Conservation (phyloP, 2,113 vertebrate genomes). For the Apeltes quadracus region DNA sequence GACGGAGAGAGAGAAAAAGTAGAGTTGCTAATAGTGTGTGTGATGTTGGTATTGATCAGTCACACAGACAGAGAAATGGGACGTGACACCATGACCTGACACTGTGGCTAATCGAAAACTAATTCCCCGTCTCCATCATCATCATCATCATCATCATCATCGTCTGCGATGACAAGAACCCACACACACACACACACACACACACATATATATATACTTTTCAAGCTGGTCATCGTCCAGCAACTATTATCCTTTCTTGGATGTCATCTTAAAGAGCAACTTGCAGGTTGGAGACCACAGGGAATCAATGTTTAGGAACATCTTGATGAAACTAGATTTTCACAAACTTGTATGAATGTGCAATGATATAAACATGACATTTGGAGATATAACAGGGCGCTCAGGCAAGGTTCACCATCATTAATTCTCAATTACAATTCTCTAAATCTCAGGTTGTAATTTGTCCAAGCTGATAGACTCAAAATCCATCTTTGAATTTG, state of each 20-base stretch:
- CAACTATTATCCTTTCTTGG: constrained; percentile 18
- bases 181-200: neutral
- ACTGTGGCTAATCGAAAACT: constrained; percentile 75
- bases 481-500: neutral
- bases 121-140: constrained; percentile 69
- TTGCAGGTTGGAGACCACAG: neutral
- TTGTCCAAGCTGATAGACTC: neutral
- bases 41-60: constrained; percentile 74
- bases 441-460: neutral
- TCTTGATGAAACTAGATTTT: neutral
- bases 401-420: too few relatives aligned
- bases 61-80: constrained; percentile 64
- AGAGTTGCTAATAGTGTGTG: constrained; percentile 70
- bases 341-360: neutral
- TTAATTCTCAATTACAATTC: neutral
- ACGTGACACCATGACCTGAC: constrained; percentile 70
- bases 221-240: constrained; percentile 19
- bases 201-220: too few relatives aligned
- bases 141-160: constrained; percentile 38
- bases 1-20: constrained; percentile 38
- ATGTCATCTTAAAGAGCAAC: neutral
- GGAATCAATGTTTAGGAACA: neutral
- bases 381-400: neutral
- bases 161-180: neutral
- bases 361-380: too few relatives aligned